phyloP scores from a whole-genome alignment of 2,888 invertebrate species.

The Sarcophaga variegata region DNA sequence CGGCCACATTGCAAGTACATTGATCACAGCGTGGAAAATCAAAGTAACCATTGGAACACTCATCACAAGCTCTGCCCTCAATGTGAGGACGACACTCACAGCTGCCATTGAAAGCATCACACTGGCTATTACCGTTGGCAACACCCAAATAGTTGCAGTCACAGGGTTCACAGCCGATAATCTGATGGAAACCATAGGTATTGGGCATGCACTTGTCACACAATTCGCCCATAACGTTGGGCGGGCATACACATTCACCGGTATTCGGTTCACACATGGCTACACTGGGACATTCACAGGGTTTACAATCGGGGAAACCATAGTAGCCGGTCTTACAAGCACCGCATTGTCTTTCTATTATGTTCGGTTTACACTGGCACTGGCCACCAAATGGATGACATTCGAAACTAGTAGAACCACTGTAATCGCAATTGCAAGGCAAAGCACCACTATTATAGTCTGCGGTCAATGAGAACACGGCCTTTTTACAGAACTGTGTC shows the following conservation, averaged over 20 bases:
- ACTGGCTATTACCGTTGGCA: conserved; percentile 88
- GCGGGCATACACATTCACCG: conserved; percentile 94
- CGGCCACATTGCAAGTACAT: conserved; percentile 91
- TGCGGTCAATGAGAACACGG: conserved; percentile 96
- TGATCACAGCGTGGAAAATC: conserved; percentile 94
- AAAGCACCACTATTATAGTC: conserved; percentile 97
- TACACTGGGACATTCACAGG: conserved; percentile 92
- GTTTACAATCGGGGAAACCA: conserved; percentile 96
- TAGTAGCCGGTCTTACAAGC: conserved; percentile 93
- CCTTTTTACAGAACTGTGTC: conserved; percentile 92
- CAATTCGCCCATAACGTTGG: conserved; percentile 92
- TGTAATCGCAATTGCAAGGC: conserved; percentile 93
- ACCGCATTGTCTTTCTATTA: conserved; percentile 93
- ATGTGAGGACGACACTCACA: conserved; percentile 94
- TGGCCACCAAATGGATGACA: conserved; percentile 98
- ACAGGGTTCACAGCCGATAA: conserved; percentile 97
- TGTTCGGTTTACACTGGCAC: conserved; percentile 94
- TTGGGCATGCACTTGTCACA: conserved; percentile 94
- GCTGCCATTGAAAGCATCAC: conserved; percentile 92
- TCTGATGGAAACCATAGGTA: conserved; percentile 96
- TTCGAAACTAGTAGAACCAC: conserved; percentile 92
- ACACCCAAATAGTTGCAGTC: conserved; percentile 94
- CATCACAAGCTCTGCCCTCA: conserved; percentile 94
- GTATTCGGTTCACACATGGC: conserved; percentile 90
- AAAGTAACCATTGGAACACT: conserved; percentile 91